These are phyloP conservation scores for Philopedon plagiatum DNA, from an alignment of 2,888 invertebrate genomes.

Conservation along the genomic window DNA sequence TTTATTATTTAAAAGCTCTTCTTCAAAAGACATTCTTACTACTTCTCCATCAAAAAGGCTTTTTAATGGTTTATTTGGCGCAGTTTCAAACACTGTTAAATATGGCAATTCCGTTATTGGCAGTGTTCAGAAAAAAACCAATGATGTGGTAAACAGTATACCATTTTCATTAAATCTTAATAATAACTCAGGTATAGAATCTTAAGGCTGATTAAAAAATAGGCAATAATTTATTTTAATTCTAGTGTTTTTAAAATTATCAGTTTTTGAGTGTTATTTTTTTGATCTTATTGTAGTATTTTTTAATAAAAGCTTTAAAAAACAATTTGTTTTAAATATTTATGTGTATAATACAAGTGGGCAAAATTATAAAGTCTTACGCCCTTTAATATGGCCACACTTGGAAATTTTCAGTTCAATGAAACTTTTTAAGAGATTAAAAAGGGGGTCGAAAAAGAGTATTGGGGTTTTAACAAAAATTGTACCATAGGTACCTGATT, in stretches of 20 bases:
- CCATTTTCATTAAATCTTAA: slow-evolving; percentile 45
- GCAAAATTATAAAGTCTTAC: no score
- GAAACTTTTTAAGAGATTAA: no score
- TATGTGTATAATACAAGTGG: background rate
- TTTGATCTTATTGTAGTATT: background rate
- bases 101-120: slow-evolving; percentile 75
- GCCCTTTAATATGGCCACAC: no score
- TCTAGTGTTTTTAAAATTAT: background rate
- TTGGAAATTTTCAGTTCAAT: no score
- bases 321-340: background rate
- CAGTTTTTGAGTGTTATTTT: slow-evolving; percentile 1
- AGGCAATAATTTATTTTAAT: slow-evolving; percentile 19
- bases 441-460: no score
- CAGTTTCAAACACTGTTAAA: slow-evolving; percentile 72
- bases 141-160: slow-evolving; percentile 61
- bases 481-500: no score
- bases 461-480: no score
- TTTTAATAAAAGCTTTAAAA: background rate
- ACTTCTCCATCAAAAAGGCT: slow-evolving; percentile 69
- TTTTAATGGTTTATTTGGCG: slow-evolving; percentile 72
- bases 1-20: slow-evolving; percentile 63
- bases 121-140: slow-evolving; percentile 73
- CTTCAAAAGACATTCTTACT: slow-evolving; percentile 55
- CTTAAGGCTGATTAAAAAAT: slow-evolving; percentile 26
- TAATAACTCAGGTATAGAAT: slow-evolving; percentile 10